Evolutionary conservation across 2,113 vertebrate species (phyloP).

Genomic region (Lota lota): DNA sequence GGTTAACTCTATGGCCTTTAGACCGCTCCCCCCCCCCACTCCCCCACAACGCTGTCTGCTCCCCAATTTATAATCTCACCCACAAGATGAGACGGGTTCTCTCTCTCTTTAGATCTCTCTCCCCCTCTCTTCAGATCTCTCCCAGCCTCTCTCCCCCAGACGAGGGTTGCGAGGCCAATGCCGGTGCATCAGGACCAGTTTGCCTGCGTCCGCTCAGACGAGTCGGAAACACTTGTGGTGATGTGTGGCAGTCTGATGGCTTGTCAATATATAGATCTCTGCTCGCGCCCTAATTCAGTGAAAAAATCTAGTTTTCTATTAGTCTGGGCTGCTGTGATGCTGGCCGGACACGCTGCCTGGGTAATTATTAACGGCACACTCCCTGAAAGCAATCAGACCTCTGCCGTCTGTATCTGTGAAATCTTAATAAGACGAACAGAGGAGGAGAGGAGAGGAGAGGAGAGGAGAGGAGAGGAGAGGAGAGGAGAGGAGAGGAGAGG

Average conservation of each 20-base stretch:
- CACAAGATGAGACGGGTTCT: background rate
- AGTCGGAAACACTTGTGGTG: slow-evolving; percentile 98
- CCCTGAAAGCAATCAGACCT: slow-evolving; percentile 98
- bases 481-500: background rate
- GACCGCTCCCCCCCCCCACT: slow-evolving; percentile 10
- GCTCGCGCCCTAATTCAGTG: slow-evolving; percentile 95
- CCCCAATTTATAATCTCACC: background rate
- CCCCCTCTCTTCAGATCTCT: slow-evolving; percentile 11
- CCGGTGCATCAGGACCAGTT: slow-evolving; percentile 83
- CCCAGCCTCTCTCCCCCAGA: slow-evolving; percentile 62
- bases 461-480: background rate
- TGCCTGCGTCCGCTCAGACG: slow-evolving; percentile 79
- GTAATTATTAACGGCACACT: slow-evolving; percentile 99
- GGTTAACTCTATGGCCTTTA: slow-evolving; percentile 42
- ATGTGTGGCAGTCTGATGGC: slow-evolving; percentile 94
- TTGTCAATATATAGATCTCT: slow-evolving; percentile 98
- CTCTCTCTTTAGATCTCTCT: slow-evolving; percentile 21
- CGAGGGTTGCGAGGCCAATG: slow-evolving; percentile 62
- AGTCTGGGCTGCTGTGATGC: slow-evolving; percentile 90
- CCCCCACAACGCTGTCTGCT: background rate
- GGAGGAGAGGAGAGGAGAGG: slow-evolving; percentile 58
- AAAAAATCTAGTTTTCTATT: slow-evolving; percentile 99
- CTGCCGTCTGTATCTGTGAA: slow-evolving; percentile 91
- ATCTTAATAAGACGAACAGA: slow-evolving; percentile 86
- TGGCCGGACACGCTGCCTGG: slow-evolving; percentile 78